Base-by-base conservation (phyloP, 1,140 invertebrate species). In the Mactra quadrangularis region DNA sequence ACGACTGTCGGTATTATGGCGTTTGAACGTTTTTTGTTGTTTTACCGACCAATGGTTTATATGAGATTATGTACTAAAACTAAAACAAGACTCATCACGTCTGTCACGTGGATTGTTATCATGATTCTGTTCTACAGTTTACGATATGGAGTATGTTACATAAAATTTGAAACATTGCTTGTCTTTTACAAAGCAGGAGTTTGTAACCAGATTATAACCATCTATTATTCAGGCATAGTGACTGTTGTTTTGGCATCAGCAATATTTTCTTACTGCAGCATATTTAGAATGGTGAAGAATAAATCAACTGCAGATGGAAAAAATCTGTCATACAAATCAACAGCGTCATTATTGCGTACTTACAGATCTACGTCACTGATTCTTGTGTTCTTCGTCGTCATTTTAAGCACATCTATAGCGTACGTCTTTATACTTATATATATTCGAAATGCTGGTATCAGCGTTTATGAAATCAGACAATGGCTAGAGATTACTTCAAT, bases 311-410 rank as follows among this genome's bases (percentile, higher is more conserved):
- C 0, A 6, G 25, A 66, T 29, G 31, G 45, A 3, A 33, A 38
- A 15, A 35, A 17, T 38, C 35, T 70, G 38, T 47, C 66, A n/a
- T 70, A 47, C 29, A 50, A 15, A 22, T 50, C 66, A 64, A 47
- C 60, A n/a, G 60, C 47, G 3, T 22, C 41, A 13, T 6, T 77
- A 15, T 13, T 52, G 11, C 9, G 41, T 17, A n/a, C 17, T 22
- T 77, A 50, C 60, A 77, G 53, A 50, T 62, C 57, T 25, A 77
- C 75, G 11, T 62, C 75, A 15, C 60, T 77, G 1, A 59, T 77
- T 33, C 29, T 77, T 31, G 59, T 52, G 1, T 77, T 45, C 45
- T 29, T 62, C 7, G 3, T 66, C 22, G 45, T 77, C 0, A 52
- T 77, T 29, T n/a, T 55, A 2, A n/a, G n/a, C 25, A 64, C 75